Percentiles rank a stretch among this genome's conserved stretches.
phyloP scores from a whole-genome alignment of 2,888 invertebrate species.

The Cephus rjabovi region DNA sequence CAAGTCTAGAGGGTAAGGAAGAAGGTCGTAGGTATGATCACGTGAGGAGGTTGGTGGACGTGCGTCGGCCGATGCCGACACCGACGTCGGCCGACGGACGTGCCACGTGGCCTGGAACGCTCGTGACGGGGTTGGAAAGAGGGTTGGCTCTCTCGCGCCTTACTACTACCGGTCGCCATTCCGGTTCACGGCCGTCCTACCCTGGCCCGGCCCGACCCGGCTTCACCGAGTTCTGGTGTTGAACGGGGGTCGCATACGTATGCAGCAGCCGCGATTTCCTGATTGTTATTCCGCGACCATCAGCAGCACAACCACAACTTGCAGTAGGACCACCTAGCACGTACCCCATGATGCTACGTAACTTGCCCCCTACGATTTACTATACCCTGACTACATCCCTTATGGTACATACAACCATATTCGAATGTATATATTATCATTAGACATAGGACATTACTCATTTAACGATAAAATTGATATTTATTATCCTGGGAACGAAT shows the following conservation, averaged over 20 bases:
- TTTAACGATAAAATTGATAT: no score
- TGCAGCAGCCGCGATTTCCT: slow-evolving; percentile 50
- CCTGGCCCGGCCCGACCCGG: slow-evolving; percentile 2
- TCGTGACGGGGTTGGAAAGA: slow-evolving; percentile 55
- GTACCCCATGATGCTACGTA: slow-evolving; percentile 30
- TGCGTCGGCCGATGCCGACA: slow-evolving; percentile 49
- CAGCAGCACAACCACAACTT: slow-evolving; percentile 11
- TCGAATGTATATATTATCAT: no score
- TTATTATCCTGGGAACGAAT: no score
- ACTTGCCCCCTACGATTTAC: slow-evolving; percentile 9
- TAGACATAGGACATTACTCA: no score
- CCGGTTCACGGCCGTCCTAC: slow-evolving; percentile 30
- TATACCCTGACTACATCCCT: no score
- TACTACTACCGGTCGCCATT: slow-evolving; percentile 9
- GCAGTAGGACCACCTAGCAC: slow-evolving; percentile 37
- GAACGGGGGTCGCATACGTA: slow-evolving; percentile 34
- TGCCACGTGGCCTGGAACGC: slow-evolving; percentile 23
- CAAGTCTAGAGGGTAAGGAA: slow-evolving; percentile 25
- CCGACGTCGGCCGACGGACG: slow-evolving; percentile 41
- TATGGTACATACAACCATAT: no score
- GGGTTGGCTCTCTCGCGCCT: slow-evolving; percentile 29
- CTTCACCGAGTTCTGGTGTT: slow-evolving; percentile 11
- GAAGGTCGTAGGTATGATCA: slow-evolving; percentile 23
- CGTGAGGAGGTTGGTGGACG: slow-evolving; percentile 32
- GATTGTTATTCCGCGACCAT: slow-evolving; percentile 59